Base-by-base conservation (phyloP, 2,888 invertebrate genomes). In the Amphipyra berbera region DNA sequence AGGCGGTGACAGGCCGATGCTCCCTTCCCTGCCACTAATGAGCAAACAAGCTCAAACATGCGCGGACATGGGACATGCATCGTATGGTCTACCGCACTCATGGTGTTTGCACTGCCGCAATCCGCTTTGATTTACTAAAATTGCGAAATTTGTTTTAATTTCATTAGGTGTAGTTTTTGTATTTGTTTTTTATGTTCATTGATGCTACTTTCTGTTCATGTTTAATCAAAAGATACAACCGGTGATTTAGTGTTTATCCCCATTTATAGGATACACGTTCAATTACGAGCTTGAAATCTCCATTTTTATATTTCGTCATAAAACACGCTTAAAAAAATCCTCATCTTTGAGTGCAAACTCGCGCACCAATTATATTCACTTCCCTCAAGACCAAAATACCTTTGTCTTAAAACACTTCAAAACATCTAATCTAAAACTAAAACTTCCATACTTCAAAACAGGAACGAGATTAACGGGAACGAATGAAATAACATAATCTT, bases 21-120 rank as follows among this genome's bases (percentile, higher is more conserved):
- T 82, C 88, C 87, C 84, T 85, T 75, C 78, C 54, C 76, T 71
- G 66, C 83, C 75, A 75, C 88, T 91, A 91, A 91, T 91, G 91
- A 91, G 90, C 91, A 91, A 89, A 91, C 85, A 90, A 69, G 79
- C 74, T 73, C 70, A 68, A 68, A 73, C 74, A 57, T 56, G 45
- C 30, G 14, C 41, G 47, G 64, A 71, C 62, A 75, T 65, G 54
- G 64, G 68, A 73, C 77, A 68, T 66, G 63, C 72, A 52, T 78
- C 74, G 70, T 78, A 81, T 79, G 85, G 76, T 83, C 82, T 79
- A 64, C 77, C 79, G 82, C 64, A 60, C 71, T 67, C 61, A 58
- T 69, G 37, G 53, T 79, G 81, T 83, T 82, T 86, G 66, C 76
- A 75, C 74, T 77, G 52, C 49, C 53, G 68, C 49, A 58, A 74